phyloP scores from a whole-genome alignment of 2,888 invertebrate species.

The Platynereis dumerilii region DNA sequence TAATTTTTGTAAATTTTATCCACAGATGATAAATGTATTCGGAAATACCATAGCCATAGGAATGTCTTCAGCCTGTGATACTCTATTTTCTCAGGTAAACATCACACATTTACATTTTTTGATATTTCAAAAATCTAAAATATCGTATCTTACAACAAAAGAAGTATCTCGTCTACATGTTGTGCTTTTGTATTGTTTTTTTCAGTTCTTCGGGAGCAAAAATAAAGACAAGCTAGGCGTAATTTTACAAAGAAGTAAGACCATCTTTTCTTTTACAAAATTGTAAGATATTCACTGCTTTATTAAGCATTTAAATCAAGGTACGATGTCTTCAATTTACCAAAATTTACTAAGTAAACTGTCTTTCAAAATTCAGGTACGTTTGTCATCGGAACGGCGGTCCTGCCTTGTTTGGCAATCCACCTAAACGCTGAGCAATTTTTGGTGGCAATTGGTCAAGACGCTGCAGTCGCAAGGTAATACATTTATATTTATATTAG shows the following conservation, averaged over 20 bases:
- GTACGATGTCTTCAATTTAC: too few relatives aligned
- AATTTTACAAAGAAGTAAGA: slow-evolving; percentile 25
- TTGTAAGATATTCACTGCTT: too few relatives aligned
- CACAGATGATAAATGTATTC: slow-evolving; percentile 25
- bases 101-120: not conserved
- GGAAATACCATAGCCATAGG: slow-evolving; percentile 20
- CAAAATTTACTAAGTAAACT: too few relatives aligned
- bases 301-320: too few relatives aligned
- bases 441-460: slow-evolving; percentile 15
- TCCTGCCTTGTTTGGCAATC: slow-evolving; percentile 8
- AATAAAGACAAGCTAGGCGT: slow-evolving; percentile 20
- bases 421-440: slow-evolving; percentile 16
- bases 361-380: too few relatives aligned
- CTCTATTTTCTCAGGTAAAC: slow-evolving; percentile 26
- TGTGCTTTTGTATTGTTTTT: not conserved
- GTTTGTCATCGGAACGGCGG: slow-evolving; percentile 8
- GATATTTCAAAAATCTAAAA: too few relatives aligned
- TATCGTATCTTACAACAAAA: too few relatives aligned
- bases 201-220: slow-evolving; percentile 23
- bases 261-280: too few relatives aligned
- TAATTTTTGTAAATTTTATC: too few relatives aligned
- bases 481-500: not conserved
- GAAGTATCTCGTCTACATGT: too few relatives aligned
- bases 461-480: slow-evolving; percentile 14
- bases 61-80: slow-evolving; percentile 21